These are phyloP conservation scores for Laterallus jamaicensis DNA, from an alignment of 2,113 vertebrate genomes.

Conservation along the genomic window DNA sequence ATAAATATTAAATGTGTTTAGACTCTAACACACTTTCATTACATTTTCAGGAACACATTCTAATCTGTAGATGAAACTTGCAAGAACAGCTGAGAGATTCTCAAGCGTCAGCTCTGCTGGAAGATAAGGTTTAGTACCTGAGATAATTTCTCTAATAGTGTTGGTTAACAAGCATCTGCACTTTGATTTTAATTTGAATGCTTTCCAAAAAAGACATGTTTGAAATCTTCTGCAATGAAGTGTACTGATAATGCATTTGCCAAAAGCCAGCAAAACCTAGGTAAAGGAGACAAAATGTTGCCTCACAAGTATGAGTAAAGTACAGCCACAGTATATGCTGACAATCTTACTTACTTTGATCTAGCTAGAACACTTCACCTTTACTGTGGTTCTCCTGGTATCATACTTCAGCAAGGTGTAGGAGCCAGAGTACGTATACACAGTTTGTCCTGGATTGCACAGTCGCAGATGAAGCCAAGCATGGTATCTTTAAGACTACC, in stretches of 20 bases:
- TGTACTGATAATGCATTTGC: background rate
- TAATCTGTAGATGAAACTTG: slow-evolving; percentile 1
- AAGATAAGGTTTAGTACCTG: background rate
- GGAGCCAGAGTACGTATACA: background rate
- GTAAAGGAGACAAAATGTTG: slow-evolving; percentile 9
- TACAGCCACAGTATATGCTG: background rate
- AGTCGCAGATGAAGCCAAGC: background rate
- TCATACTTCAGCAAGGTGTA: background rate
- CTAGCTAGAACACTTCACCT: background rate
- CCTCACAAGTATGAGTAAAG: background rate
- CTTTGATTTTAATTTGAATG: slow-evolving; percentile 5
- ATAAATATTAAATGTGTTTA: background rate
- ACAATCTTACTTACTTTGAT: background rate
- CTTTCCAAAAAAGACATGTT: background rate
- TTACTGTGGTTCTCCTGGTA: background rate
- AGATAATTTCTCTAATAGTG: background rate
- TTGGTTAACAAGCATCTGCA: background rate
- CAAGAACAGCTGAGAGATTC: slow-evolving; percentile 7
- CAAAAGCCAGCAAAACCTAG: background rate
- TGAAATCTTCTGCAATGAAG: slow-evolving; percentile 10
- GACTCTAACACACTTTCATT: background rate
- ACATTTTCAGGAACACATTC: background rate
- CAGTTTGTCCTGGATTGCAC: background rate
- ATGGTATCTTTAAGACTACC: background rate
- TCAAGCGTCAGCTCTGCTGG: slow-evolving; percentile 5